These are phyloP conservation scores for Cataglyphis hispanica DNA, from an alignment of 1,140 invertebrate genomes.

Conservation along the genomic window DNA sequence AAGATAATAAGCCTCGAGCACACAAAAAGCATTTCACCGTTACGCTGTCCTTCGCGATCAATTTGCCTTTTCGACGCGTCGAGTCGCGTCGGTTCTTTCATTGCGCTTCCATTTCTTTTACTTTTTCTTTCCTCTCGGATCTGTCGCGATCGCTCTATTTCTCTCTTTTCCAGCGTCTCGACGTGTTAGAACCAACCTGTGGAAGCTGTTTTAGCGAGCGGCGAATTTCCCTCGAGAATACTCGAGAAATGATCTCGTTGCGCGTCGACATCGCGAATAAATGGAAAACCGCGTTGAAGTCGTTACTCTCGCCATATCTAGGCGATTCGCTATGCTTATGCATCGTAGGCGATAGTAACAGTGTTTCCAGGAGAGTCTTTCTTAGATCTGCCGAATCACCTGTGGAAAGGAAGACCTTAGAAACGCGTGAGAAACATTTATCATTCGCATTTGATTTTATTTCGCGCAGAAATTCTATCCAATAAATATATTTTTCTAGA, in stretches of 20 bases:
- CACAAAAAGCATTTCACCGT: constrained; percentile 63
- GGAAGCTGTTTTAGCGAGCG: neutral
- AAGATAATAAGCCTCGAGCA: constrained; percentile 63
- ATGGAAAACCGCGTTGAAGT: constrained; percentile 27
- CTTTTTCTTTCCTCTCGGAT: neutral
- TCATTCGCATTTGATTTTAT: constrained; percentile 12
- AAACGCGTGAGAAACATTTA: constrained; percentile 18
- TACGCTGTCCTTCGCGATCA: constrained; percentile 57
- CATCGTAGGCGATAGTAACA: constrained; percentile 23
- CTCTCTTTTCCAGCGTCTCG: neutral
- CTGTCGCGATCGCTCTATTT: constrained; percentile 6
- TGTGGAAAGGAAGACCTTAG: constrained; percentile 13
- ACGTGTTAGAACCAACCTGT: constrained; percentile 21
- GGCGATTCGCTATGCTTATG: constrained; percentile 39
- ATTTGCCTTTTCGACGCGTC: constrained; percentile 52
- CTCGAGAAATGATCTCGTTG: constrained; percentile 48
- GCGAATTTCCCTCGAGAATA: constrained; percentile 47
- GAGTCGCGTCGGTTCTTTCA: constrained; percentile 1
- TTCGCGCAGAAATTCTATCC: neutral
- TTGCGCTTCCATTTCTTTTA: constrained; percentile 23
- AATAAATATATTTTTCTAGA: no score
- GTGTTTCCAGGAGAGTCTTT: constrained; percentile 30
- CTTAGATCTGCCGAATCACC: constrained; percentile 47
- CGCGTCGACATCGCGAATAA: constrained; percentile 26
- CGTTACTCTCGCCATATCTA: constrained; percentile 3